phyloP scores from a whole-genome alignment of 2,113 vertebrate species.

The Bombycilla garrulus region DNA sequence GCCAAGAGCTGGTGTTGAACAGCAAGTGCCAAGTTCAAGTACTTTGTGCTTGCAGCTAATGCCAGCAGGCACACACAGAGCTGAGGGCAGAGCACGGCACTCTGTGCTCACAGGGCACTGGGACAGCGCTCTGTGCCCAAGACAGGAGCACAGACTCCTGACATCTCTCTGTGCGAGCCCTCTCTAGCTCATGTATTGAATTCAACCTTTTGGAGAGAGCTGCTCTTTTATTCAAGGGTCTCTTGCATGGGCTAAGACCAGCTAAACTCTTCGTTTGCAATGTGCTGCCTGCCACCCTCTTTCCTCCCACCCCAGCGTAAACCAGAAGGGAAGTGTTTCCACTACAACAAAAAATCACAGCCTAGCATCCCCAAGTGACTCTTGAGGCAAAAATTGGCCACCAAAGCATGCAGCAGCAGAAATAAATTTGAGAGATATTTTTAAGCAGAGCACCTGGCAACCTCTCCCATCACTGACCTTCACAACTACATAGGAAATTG shows the following conservation, averaged over 20 bases:
- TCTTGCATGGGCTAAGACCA: background rate
- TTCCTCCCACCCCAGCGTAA: background rate
- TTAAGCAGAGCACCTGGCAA: background rate
- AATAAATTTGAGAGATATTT: background rate
- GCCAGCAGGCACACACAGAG: background rate
- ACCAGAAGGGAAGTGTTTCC: background rate
- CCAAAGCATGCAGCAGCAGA: background rate
- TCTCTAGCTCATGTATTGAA: background rate
- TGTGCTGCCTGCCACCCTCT: background rate
- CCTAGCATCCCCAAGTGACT: background rate
- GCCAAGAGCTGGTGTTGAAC: background rate
- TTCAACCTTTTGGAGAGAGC: background rate
- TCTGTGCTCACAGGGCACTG: background rate
- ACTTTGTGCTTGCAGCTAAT: background rate
- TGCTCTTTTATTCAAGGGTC: background rate
- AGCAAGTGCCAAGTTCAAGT: background rate
- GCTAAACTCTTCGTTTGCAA: background rate
- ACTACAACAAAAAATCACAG: background rate
- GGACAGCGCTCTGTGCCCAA: accelerated
- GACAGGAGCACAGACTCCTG: background rate
- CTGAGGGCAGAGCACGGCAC: background rate
- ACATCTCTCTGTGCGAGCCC: accelerated
- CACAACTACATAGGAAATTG: background rate
- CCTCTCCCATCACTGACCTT: background rate
- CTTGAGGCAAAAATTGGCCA: background rate